Evolutionary conservation across 92 coral and sea anemone species (phyloP), one percentile per base, ranked within the genome.

Genomic region (Porites evermanni): DNA sequence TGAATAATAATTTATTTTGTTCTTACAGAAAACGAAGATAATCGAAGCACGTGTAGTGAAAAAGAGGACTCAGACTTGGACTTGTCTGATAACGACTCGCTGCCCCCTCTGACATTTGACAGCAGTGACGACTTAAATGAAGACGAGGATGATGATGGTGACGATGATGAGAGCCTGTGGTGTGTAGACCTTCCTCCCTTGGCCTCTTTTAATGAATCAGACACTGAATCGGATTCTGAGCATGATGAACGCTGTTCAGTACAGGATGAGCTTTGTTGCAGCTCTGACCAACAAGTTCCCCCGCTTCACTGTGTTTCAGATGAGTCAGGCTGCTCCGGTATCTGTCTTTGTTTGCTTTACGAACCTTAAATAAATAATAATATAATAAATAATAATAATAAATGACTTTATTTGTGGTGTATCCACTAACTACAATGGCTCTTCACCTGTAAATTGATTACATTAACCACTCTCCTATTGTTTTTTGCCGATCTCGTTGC

Each of bases 121-220:
- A 81, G 77, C 77, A 81, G 86, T 70, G 86, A 81, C 7, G 82
- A 77, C 58, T 17, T 11, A 4, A 38, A 56, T 82, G 88, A 85
- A 53, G 77, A 18, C 44, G 47, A 38, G 47, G 51, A 54, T 56
- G 74, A 74, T 50, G 88, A 73, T 24, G 56, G 29, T 21, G 79
- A 54, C 18, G 80, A 75, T 20, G 73, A 66, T 14, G 63, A 18
- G 6, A 44, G 4, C 6, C 10, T 60, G 21, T 59, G 50, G 70
- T 67, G 64, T 21, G 52, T 18, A 7, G 32, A 51, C 44, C 86
- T 81, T 12, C 77, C 77, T 6, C 59, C 65, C 19, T 10, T 81
- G 86, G 70, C 69, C 44, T 81, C 78, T 5, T 8, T 19, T 20
- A 50, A 16, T 67, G 75, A 67, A 19, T 79, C 84, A n/a, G 84